These are phyloP conservation scores for Aphodius granarius DNA, from an alignment of 2,888 invertebrate species.

Conservation along the genomic window DNA sequence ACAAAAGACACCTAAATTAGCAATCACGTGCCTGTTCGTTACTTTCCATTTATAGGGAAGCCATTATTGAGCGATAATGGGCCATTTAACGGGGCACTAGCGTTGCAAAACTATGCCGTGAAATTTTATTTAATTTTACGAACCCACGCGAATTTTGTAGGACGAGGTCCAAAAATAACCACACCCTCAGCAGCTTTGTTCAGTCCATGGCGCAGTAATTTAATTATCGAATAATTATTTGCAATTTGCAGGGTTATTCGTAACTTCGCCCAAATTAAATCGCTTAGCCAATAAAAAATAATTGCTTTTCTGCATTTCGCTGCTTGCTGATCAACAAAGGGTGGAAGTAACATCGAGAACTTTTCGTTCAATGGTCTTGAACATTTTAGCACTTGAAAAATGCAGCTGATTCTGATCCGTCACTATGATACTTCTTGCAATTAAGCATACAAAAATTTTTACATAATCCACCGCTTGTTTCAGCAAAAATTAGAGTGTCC, in stretches of 20 bases:
- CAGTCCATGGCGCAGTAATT: neutral
- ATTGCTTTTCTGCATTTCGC: neutral
- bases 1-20: neutral
- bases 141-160: neutral
- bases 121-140: neutral
- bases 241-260: neutral
- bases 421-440: too few relatives aligned
- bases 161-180: neutral
- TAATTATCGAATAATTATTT: neutral
- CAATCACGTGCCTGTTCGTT: neutral
- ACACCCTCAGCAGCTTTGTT: neutral
- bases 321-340: too few relatives aligned
- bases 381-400: too few relatives aligned
- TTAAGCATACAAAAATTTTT: too few relatives aligned
- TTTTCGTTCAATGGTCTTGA: too few relatives aligned
- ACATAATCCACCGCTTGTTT: too few relatives aligned
- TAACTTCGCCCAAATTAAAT: neutral
- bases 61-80: neutral
- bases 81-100: neutral
- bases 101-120: neutral
- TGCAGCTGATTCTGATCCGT: too few relatives aligned
- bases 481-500: too few relatives aligned
- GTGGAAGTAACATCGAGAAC: too few relatives aligned
- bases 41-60: neutral
- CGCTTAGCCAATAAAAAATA: neutral